Percentiles rank a stretch among this genome's conserved stretches.
Evolutionary conservation across 2,113 vertebrate species (phyloP).

Genomic region (Conger conger): DNA sequence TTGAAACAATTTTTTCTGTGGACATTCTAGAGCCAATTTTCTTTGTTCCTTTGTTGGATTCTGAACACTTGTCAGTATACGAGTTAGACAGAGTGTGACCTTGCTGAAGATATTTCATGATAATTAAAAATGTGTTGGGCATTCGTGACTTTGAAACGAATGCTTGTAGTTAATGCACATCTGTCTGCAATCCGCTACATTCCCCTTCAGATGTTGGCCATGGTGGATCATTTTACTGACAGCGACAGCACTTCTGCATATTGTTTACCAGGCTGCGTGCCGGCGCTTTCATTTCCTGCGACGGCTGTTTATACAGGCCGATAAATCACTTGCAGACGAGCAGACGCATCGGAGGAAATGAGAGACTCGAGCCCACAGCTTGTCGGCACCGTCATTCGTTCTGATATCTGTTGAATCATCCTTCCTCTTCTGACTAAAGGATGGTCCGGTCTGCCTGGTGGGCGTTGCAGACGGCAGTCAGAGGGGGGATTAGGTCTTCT

Average conservation of each 20-base stretch:
- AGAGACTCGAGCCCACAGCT: not conserved
- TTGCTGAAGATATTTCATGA: too few relatives aligned
- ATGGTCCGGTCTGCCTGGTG: not conserved
- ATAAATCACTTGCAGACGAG: constrained; percentile 2
- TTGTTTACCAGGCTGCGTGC: not conserved
- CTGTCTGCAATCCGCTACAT: not conserved
- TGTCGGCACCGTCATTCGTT: not conserved
- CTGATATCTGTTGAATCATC: not conserved
- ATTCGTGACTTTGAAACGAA: not conserved
- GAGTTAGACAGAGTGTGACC: too few relatives aligned
- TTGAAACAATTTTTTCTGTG: too few relatives aligned
- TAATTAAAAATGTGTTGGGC: too few relatives aligned
- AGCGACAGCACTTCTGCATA: not conserved
- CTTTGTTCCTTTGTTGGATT: too few relatives aligned
- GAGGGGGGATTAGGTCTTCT: not conserved
- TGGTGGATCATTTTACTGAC: not conserved
- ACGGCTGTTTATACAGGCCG: not conserved
- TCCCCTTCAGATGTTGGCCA: not conserved
- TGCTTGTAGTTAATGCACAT: not conserved
- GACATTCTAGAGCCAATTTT: too few relatives aligned
- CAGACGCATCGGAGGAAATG: not conserved
- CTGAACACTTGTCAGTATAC: too few relatives aligned
- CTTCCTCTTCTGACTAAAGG: not conserved
- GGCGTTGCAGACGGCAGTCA: not conserved
- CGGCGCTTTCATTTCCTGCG: not conserved